Evolutionary conservation across 2,888 invertebrate genomes (phyloP), one percentile per base, ranked within the genome.

Genomic region (Parnassius apollo): DNA sequence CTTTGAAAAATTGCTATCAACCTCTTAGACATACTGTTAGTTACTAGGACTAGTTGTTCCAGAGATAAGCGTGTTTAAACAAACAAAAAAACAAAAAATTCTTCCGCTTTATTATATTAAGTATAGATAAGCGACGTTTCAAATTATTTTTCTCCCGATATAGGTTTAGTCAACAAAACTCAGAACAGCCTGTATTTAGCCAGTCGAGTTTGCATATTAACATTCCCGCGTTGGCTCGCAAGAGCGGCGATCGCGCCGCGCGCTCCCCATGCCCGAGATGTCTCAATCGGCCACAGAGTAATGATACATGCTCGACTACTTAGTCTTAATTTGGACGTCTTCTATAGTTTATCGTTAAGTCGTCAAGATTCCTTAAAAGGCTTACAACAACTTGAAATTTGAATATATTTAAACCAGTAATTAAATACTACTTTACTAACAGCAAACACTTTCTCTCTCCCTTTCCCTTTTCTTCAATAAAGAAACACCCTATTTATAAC

Each of bases 241-340:
- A 45, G 74, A 49, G 49, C 49, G 9, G 13, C 49, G 49, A 69
- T 71, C 69, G 74, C 68, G 67, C 72, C 75, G 70, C 69, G 68
- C 66, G 68, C 68, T 71, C 71, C 68, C 71, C 78, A 67, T 69
- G 69, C 74, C 68, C 66, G 51, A 71, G 81, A 87, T 80, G 81
- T 80, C 86, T 87, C 84, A 85, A 87, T 86, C 69, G 57, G 61
- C 59, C 73, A 77, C 75, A 85, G 84, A 82, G 80, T 69, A 82
- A 66, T 69, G 69, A 56, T 58, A 10, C 11, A 10, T 22, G 48
- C 50, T 22, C 9, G 0, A 58, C 44, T 46, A 44, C 51, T 42
- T 42, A 49, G 42, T 57, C 51, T 46, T 42, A 52, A 42, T 54
- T 51, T 49, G 49, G 50, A 10, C 50, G 48, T 9, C 8, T 2